Evolutionary conservation across 2,797 vertebrate genomes (phyloP).

Genomic region (Hyperoplus lanceolatus): DNA sequence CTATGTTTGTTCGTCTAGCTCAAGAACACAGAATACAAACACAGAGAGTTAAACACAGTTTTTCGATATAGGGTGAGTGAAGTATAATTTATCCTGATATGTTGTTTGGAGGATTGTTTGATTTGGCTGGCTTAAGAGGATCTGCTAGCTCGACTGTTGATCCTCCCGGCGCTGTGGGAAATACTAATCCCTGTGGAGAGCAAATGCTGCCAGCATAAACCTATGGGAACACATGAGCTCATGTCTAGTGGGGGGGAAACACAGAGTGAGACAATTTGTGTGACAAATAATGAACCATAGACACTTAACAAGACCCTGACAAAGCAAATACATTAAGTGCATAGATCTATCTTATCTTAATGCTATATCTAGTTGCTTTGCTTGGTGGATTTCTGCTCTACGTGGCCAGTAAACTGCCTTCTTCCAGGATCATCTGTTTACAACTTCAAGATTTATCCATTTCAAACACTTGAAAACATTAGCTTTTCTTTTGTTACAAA

Average conservation of each 20-base stretch:
- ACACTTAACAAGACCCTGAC: not conserved
- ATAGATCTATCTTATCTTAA: no score
- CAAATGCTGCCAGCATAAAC: conserved; percentile 17
- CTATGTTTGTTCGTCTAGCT: no score
- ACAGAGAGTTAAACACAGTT: no score
- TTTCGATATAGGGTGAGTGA: no score
- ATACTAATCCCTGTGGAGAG: conserved; percentile 31
- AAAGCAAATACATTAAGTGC: conserved; percentile 8
- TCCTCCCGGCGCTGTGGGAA: not conserved
- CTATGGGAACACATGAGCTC: not conserved
- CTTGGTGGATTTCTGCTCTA: not conserved
- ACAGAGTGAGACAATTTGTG: not conserved
- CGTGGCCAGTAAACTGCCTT: fast-evolving
- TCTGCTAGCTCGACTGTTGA: not conserved
- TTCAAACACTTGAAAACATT: not conserved
- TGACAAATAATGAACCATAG: conserved; percentile 3
- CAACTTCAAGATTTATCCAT: not conserved
- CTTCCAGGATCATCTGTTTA: not conserved
- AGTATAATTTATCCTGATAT: no score
- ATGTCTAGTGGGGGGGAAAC: conserved; percentile 12
- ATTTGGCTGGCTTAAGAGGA: no score
- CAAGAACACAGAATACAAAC: no score
- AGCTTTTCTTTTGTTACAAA: not conserved
- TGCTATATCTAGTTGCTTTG: not conserved
- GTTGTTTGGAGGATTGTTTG: no score